Percentiles rank a stretch among this genome's conserved stretches.
Evolutionary conservation across 2,888 invertebrate genomes (phyloP).

Genomic region (Catotricha subobsoleta): DNA sequence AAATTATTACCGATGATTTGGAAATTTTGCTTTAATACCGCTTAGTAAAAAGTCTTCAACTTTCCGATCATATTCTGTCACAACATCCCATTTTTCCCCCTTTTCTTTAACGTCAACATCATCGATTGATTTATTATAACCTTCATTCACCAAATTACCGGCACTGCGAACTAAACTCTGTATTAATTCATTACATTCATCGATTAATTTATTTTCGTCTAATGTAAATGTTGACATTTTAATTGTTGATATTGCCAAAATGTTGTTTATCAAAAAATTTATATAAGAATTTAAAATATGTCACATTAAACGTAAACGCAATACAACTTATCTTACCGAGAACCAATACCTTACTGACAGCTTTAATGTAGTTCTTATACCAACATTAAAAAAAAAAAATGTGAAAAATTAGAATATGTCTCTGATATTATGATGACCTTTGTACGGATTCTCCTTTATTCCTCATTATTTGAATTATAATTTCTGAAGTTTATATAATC

Average conservation of each 20-base stretch:
- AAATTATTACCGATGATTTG: slow-evolving; percentile 39
- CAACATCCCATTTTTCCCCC: slow-evolving; percentile 46
- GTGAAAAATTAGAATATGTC: neutral
- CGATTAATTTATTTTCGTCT: slow-evolving; percentile 13
- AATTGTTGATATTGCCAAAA: neutral
- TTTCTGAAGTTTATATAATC: too few species aligned
- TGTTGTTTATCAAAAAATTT: too few species aligned
- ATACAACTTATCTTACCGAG: too few species aligned
- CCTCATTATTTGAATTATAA: too few species aligned
- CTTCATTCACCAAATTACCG: slow-evolving; percentile 10
- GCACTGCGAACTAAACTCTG: slow-evolving; percentile 14
- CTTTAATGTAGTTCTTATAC: neutral
- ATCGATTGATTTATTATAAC: slow-evolving; percentile 21
- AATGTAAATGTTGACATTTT: neutral
- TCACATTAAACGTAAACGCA: too few species aligned
- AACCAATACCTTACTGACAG: too few species aligned
- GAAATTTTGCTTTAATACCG: slow-evolving; percentile 36
- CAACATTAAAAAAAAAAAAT: neutral
- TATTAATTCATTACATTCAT: slow-evolving; percentile 17
- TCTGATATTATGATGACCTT: neutral
- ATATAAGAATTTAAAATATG: too few species aligned
- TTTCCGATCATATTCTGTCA: slow-evolving; percentile 58
- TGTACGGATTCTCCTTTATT: neutral
- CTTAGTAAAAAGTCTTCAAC: slow-evolving; percentile 53
- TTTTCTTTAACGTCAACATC: slow-evolving; percentile 28